Evolutionary conservation across 2,888 invertebrate genomes (phyloP), one percentile per base, ranked within the genome.

Genomic region (Tetheella fluctuosa): DNA sequence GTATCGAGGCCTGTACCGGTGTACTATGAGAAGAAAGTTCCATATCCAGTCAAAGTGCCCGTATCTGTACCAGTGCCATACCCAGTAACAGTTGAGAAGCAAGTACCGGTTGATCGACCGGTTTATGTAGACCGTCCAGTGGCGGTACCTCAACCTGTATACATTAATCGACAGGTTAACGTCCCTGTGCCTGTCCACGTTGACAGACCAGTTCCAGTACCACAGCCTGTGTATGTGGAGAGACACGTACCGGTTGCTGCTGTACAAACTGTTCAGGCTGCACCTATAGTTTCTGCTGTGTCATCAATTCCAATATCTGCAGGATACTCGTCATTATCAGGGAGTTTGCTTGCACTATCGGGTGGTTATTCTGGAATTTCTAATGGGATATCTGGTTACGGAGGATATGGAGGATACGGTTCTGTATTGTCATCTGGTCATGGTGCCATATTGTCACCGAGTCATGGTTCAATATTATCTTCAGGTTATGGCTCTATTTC

Each of bases 171-270:
- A 34, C 94, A 93, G 1, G 94, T 94, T 17, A 93, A 93, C n/a
- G 94, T 95, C 2, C 94, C 95, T 15, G 92, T 94, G 0, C 95
- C 95, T 0, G 94, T 95, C 13, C 83, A 93, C 59, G 93, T 95
- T 0, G 94, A 94, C 64, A 92, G 94, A 70, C 94, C 94, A 0
- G 91, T 91, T 10, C 81, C 91, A 0, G 89, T 91, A 0, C 85
- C 88, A 0, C 88, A 88, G n/a, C 88, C 88, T 6, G 85, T 89
- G 0, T 82, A 82, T 1, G 85, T 84, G 10, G 86, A 83, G 59
- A 83, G 75, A 64, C 83, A 70, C 52, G 90, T 79, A 69, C 72
- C 83, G 74, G 81, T 84, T 0, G 73, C 79, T 10, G 64, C 60
- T 12, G 64, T 68, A 13, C 60, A 64, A 60, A 42, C 67, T 0